phyloP scores from a whole-genome alignment of 1,140 invertebrate species.

The Dreissena rostriformis region DNA sequence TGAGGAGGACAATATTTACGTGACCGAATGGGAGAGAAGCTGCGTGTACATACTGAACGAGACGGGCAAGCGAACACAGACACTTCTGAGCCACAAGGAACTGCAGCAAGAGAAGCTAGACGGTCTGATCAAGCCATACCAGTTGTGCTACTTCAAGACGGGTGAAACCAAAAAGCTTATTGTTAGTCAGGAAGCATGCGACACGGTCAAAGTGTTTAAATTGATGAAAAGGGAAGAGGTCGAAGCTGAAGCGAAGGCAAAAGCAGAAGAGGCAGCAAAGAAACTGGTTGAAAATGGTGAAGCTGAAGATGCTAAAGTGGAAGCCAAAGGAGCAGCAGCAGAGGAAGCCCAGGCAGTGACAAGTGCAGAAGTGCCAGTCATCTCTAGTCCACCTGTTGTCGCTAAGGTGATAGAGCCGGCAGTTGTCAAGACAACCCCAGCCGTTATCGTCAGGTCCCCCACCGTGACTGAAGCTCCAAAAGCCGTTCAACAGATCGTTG shows the following conservation, averaged over 20 bases:
- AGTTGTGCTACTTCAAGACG: conserved; percentile 36
- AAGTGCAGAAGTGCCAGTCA: too few species aligned
- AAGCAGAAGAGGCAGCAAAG: conserved; percentile 11
- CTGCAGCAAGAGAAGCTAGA: conserved; percentile 17
- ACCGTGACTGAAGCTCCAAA: too few species aligned
- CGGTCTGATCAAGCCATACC: conserved; percentile 48
- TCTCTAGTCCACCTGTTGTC: too few species aligned
- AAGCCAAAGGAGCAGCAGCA: neutral
- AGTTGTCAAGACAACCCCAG: too few species aligned
- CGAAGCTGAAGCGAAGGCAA: neutral
- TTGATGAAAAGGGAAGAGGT: conserved; percentile 31
- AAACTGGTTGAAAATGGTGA: conserved; percentile 21
- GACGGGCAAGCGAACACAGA: conserved; percentile 43
- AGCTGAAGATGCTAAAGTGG: neutral
- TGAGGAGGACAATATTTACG: conserved; percentile 54
- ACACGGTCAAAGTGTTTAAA: conserved; percentile 40
- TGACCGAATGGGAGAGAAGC: conserved; percentile 49
- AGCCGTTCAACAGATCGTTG: too few species aligned
- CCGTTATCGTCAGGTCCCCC: too few species aligned
- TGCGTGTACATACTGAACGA: conserved; percentile 33
- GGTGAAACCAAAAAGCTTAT: conserved; percentile 15
- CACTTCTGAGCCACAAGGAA: conserved; percentile 33
- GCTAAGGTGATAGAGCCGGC: too few species aligned
- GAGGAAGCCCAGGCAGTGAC: too few species aligned
- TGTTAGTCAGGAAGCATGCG: conserved; percentile 51